phyloP scores from a whole-genome alignment of 2,888 invertebrate species.

The Pristionchus mayeri region DNA sequence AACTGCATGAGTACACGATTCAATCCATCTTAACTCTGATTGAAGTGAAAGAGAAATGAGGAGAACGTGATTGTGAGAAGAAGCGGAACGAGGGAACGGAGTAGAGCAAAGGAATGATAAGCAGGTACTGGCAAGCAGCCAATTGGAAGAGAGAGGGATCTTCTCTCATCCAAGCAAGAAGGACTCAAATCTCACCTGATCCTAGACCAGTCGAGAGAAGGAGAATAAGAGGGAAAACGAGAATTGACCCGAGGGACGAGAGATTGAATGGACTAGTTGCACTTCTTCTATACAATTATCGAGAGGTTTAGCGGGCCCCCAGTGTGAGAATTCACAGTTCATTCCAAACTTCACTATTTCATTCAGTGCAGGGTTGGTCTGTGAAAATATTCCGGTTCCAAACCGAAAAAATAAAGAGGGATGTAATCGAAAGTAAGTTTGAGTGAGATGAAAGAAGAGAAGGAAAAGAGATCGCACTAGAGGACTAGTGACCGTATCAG shows the following conservation, averaged over 20 bases:
- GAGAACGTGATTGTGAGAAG: background rate
- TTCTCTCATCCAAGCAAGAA: background rate
- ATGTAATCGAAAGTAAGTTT: no score
- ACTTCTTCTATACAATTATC: background rate
- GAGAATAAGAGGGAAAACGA: slow-evolving; percentile 23
- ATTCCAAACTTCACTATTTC: background rate
- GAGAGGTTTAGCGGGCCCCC: background rate
- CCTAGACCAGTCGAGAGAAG: slow-evolving; percentile 2
- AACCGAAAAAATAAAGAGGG: no score
- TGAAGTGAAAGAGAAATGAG: background rate
- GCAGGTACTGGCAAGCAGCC: background rate
- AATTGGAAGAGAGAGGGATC: background rate
- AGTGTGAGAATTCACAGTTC: background rate
- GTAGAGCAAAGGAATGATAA: background rate
- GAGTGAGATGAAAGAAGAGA: no score
- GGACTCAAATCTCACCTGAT: slow-evolving; percentile 3
- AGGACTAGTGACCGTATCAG: no score
- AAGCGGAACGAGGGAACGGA: background rate
- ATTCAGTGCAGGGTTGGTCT: background rate
- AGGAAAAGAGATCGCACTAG: no score
- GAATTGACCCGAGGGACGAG: slow-evolving; percentile 7
- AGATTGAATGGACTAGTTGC: background rate
- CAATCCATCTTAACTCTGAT: background rate
- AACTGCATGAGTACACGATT: slow-evolving; percentile 3
- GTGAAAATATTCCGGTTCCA: background rate